phyloP scores from a whole-genome alignment of 1,140 invertebrate genomes.

The Anthonomus grandis region DNA sequence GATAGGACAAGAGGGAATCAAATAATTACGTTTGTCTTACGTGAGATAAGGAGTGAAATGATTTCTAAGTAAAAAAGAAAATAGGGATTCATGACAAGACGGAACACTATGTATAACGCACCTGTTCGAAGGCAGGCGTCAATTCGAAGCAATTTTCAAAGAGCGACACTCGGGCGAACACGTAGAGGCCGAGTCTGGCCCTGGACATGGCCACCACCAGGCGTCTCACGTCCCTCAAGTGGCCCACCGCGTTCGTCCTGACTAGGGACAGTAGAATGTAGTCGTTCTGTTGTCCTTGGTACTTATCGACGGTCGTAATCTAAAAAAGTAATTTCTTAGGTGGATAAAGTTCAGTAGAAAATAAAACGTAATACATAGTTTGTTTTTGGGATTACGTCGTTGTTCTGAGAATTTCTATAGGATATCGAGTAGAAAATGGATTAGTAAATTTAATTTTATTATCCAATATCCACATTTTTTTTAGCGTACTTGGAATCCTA shows the following conservation, averaged over 20 bases:
- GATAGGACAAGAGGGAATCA: too few relatives aligned
- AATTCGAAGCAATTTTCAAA: constrained; percentile 98
- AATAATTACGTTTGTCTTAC: too few relatives aligned
- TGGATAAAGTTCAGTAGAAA: constrained; percentile 2
- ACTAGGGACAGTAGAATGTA: constrained; percentile 96
- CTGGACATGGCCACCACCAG: constrained; percentile 97
- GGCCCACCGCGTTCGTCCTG: constrained; percentile 92
- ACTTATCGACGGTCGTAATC: constrained; percentile 96
- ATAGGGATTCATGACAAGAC: too few relatives aligned
- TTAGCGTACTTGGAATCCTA: too few relatives aligned
- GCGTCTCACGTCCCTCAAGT: constrained; percentile 92
- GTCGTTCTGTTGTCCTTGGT: constrained; percentile 99
- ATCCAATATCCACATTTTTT: too few relatives aligned
- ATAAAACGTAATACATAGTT: constrained; percentile 10
- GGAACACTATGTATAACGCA: constrained; percentile 51
- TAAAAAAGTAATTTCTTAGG: constrained; percentile 31
- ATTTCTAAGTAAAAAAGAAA: too few relatives aligned
- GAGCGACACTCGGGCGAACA: constrained; percentile 88
- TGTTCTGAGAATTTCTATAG: too few relatives aligned
- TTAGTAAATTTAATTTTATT: too few relatives aligned
- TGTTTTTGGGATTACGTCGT: neutral
- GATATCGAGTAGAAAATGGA: too few relatives aligned
- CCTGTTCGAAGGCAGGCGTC: constrained; percentile 88
- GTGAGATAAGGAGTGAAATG: too few relatives aligned
- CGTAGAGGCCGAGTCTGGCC: constrained; percentile 94